phyloP scores from a whole-genome alignment of 1,140 invertebrate genomes.

The Chrysomallon squamiferum region DNA sequence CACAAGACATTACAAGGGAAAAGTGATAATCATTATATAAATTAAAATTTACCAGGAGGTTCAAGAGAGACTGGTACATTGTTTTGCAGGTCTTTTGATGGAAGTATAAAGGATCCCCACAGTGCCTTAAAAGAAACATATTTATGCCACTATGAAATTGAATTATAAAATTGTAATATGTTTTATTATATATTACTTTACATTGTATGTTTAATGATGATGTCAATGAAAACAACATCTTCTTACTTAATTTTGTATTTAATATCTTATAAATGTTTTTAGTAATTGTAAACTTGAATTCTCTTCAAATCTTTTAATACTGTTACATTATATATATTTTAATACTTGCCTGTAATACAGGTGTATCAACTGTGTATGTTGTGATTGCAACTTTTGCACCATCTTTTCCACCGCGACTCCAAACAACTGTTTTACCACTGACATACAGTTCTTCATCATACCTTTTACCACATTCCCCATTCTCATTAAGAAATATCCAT shows the following conservation, averaged over 20 bases:
- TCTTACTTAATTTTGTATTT: too few relatives aligned
- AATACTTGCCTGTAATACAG: slow-evolving; percentile 69
- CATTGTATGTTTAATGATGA: too few relatives aligned
- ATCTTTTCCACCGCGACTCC: slow-evolving; percentile 67
- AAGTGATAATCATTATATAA: too few relatives aligned
- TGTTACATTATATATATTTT: too few relatives aligned
- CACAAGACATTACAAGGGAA: too few relatives aligned
- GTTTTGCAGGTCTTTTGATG: slow-evolving; percentile 16
- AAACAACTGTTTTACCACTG: slow-evolving; percentile 82
- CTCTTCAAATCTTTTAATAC: too few relatives aligned
- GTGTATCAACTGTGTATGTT: slow-evolving; percentile 80
- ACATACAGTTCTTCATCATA: slow-evolving; percentile 90
- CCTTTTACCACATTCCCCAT: slow-evolving; percentile 23
- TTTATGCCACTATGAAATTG: too few relatives aligned
- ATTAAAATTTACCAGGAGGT: slow-evolving; percentile 30
- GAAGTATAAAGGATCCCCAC: slow-evolving; percentile 73
- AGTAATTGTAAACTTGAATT: too few relatives aligned
- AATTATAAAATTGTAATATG: too few relatives aligned
- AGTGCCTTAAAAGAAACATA: slow-evolving; percentile 70
- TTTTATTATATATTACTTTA: too few relatives aligned
- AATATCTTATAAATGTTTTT: too few relatives aligned
- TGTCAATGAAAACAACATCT: too few relatives aligned
- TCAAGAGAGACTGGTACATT: slow-evolving; percentile 23
- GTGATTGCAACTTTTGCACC: slow-evolving; percentile 57
- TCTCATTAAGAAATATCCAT: slow-evolving; percentile 42